Evolutionary conservation across 2,888 invertebrate genomes (phyloP).

Genomic region (Caradrina kadenii): DNA sequence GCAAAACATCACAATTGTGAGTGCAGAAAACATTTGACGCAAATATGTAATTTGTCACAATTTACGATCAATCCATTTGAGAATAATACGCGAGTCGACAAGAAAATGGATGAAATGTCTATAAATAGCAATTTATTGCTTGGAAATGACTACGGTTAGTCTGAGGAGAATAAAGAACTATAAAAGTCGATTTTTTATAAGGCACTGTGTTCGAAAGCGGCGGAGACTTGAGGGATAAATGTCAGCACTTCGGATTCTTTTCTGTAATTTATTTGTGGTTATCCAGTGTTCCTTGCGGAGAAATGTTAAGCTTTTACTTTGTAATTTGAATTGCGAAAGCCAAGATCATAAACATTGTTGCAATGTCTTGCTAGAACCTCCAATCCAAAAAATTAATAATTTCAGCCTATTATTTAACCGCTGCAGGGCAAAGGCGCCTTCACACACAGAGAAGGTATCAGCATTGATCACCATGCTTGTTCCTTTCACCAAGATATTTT

Average conservation of each 20-base stretch:
- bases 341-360: background rate
- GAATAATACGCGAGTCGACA: constrained; percentile 48
- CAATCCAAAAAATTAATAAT: background rate
- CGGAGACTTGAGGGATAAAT: constrained; percentile 63
- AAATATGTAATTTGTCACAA: constrained; percentile 54
- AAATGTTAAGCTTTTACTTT: constrained; percentile 27
- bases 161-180: constrained; percentile 63
- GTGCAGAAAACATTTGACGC: constrained; percentile 43
- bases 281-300: constrained; percentile 34
- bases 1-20: constrained; percentile 20
- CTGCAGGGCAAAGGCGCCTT: background rate
- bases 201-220: constrained; percentile 42
- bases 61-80: constrained; percentile 62
- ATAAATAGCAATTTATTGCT: constrained; percentile 68
- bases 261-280: constrained; percentile 68
- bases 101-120: constrained; percentile 56
- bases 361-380: constrained; percentile 7
- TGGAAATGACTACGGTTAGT: constrained; percentile 64
- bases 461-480: too few relatives aligned
- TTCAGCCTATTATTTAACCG: background rate
- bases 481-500: background rate
- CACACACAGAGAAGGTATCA: background rate
- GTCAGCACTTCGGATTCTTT: constrained; percentile 64
- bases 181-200: constrained; percentile 65
- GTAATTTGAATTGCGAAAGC: constrained; percentile 11